Percentiles rank a stretch among this genome's conserved stretches.
Conservation (phyloP, 2,113 vertebrate genomes). For the Elephantulus edwardii region DNA sequence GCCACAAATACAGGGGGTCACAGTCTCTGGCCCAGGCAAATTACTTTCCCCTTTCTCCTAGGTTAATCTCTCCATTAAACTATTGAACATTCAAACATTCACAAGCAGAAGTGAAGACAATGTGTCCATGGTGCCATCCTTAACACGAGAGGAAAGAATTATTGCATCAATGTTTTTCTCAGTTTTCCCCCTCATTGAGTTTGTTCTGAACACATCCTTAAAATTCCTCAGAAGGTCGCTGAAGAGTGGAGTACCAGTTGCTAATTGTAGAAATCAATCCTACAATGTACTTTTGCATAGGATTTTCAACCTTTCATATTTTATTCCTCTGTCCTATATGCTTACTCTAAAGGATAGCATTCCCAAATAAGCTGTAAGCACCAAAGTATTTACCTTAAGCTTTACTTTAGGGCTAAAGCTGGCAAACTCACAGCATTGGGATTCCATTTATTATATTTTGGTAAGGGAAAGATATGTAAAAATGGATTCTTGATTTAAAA, state of each 20-base stretch:
- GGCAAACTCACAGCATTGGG: neutral
- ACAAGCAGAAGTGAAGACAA: neutral
- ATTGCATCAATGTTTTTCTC: neutral
- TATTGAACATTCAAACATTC: neutral
- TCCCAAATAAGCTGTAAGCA: neutral
- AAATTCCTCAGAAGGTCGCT: neutral
- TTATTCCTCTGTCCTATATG: neutral
- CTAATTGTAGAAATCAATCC: neutral
- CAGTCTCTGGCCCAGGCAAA: neutral
- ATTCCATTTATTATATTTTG: neutral
- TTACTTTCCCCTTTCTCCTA: neutral
- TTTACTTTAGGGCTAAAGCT: neutral
- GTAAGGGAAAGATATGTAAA: conserved; percentile 17
- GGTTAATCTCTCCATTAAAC: neutral
- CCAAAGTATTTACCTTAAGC: neutral
- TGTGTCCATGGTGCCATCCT: neutral
- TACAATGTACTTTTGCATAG: neutral
- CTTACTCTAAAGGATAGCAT: neutral
- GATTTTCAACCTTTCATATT: neutral
- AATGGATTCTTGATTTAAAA: neutral
- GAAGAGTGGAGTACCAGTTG: neutral
- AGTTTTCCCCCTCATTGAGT: neutral
- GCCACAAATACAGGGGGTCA: neutral
- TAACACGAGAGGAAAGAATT: neutral
- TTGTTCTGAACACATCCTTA: neutral